phyloP scores from a whole-genome alignment of 2,113 vertebrate species.

The Xenus cinereus region DNA sequence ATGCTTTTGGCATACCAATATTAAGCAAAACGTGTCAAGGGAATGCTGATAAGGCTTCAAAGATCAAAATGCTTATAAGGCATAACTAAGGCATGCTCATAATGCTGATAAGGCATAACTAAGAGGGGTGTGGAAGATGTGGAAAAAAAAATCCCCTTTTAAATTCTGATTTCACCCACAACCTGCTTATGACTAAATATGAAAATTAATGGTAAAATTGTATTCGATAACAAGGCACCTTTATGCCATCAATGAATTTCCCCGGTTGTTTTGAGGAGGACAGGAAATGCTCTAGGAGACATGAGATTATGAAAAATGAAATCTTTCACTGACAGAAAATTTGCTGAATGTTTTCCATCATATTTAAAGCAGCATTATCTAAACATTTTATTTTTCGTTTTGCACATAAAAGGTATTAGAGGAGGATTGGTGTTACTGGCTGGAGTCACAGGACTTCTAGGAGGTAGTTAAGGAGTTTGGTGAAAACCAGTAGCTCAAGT shows the following conservation, averaged over 20 bases:
- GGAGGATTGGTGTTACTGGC: background rate
- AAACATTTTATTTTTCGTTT: background rate
- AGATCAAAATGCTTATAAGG: too few species aligned
- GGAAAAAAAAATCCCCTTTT: background rate
- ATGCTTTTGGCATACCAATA: background rate
- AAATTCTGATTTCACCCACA: background rate
- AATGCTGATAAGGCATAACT: background rate
- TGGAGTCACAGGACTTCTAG: background rate
- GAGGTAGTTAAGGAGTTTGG: background rate
- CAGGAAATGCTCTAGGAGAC: background rate
- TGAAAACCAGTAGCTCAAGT: background rate
- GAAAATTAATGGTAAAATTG: background rate
- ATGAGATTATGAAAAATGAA: background rate
- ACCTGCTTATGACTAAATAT: background rate
- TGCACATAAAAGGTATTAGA: background rate
- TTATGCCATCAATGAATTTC: background rate
- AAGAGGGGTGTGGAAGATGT: background rate
- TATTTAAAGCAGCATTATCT: background rate
- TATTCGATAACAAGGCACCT: background rate
- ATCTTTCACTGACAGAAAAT: background rate
- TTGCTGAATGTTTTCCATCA: background rate
- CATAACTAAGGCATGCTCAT: too few species aligned
- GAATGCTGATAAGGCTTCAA: background rate
- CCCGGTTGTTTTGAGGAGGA: background rate
- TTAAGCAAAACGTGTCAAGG: background rate